These are phyloP conservation scores for Lasioglossum leucozonium DNA, from an alignment of 2,888 invertebrate species.

Conservation along the genomic window DNA sequence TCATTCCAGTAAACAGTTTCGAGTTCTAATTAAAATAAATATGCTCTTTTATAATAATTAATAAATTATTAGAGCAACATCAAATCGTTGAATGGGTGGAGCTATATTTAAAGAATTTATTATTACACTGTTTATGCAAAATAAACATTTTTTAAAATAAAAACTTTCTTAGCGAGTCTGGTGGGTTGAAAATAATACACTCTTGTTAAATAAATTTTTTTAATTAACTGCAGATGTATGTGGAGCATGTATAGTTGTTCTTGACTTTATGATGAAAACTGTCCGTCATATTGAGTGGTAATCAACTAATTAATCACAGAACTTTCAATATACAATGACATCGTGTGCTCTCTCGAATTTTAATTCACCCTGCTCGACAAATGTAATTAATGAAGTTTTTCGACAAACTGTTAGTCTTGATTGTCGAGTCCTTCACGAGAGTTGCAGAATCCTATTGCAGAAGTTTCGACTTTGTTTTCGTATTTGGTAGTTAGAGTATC, in stretches of 20 bases:
- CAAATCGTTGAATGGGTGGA: not conserved
- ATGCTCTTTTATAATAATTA: not conserved
- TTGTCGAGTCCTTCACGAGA: not conserved
- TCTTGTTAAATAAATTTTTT: not conserved
- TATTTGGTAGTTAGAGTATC: not conserved
- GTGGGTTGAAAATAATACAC: not conserved
- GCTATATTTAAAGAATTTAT: not conserved
- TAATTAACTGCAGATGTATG: not conserved
- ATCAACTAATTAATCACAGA: not conserved
- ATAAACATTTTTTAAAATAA: not conserved
- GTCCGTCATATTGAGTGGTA: not conserved
- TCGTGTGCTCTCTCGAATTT: not conserved
- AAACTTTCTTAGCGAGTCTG: not conserved
- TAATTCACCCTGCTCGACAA: not conserved
- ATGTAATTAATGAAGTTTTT: not conserved
- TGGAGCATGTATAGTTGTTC: not conserved
- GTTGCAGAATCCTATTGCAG: not conserved
- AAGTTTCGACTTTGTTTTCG: not conserved
- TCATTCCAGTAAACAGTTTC: not conserved
- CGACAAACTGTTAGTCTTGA: not conserved
- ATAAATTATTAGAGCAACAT: no score
- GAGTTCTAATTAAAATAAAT: not conserved
- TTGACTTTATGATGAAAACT: not conserved
- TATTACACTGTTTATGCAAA: not conserved
- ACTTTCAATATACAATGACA: not conserved